phyloP scores from a whole-genome alignment of 2,888 invertebrate species.

The Xestoiulus laeticollis region DNA sequence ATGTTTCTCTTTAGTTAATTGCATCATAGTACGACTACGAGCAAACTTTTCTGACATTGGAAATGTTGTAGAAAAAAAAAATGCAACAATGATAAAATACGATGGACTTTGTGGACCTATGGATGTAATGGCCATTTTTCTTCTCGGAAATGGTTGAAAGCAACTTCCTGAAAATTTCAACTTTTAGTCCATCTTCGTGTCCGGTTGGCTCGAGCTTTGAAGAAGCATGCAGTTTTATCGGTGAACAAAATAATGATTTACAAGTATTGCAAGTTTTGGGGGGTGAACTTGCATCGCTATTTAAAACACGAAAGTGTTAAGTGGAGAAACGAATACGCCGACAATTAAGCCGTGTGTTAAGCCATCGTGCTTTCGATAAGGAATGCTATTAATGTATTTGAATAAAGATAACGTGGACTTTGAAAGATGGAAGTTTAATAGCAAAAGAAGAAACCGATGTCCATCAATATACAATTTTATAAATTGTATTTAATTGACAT shows the following conservation, averaged over 20 bases:
- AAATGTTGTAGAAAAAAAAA: not conserved
- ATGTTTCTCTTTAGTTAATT: no score
- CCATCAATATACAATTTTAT: no score
- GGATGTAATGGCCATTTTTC: not conserved
- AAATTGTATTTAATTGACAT: no score
- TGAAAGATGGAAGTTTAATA: no score
- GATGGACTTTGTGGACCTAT: not conserved
- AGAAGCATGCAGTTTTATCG: not conserved
- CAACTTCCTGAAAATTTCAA: not conserved
- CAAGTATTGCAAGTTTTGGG: not conserved
- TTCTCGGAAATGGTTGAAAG: constrained; percentile 6
- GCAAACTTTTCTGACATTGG: not conserved
- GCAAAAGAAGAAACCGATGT: no score
- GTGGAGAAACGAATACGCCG: no score
- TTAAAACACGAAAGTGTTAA: no score
- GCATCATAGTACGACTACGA: no score
- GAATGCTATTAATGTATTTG: no score
- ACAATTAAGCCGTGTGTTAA: no score
- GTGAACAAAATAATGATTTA: not conserved
- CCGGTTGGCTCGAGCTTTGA: not conserved
- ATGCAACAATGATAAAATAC: not conserved
- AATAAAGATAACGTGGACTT: no score
- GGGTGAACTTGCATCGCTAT: not conserved
- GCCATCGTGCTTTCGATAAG: no score
- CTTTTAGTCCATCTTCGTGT: not conserved